These are phyloP conservation scores for Struthio camelus DNA, from an alignment of 2,113 vertebrate species.

Conservation along the genomic window DNA sequence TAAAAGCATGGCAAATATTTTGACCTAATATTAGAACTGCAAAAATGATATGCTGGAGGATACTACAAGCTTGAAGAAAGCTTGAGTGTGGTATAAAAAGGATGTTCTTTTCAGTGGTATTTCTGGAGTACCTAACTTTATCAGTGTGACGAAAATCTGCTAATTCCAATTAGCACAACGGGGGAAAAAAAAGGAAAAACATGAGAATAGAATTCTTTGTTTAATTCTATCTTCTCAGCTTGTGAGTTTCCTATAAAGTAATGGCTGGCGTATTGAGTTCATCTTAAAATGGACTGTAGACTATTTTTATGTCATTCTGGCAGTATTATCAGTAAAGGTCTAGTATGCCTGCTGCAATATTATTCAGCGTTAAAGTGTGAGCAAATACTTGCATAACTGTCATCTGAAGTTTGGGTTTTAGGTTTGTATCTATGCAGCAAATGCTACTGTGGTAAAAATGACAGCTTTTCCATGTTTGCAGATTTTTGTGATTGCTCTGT, in stretches of 20 bases:
- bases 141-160: slow-evolving; percentile 11
- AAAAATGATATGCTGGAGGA: background rate
- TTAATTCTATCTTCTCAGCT: slow-evolving; percentile 1
- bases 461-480: slow-evolving; percentile 64
- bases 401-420: slow-evolving; percentile 52
- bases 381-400: slow-evolving; percentile 64
- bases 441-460: slow-evolving; percentile 50
- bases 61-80: background rate
- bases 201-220: background rate
- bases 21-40: background rate
- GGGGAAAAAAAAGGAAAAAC: background rate
- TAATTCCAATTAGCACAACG: slow-evolving; percentile 37
- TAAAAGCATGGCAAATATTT: background rate
- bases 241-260: background rate
- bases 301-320: slow-evolving; percentile 49
- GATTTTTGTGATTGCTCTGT: slow-evolving; percentile 57
- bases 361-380: slow-evolving; percentile 67
- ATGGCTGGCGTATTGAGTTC: slow-evolving; percentile 27
- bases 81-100: background rate
- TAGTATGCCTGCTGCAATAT: slow-evolving; percentile 53
- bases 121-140: slow-evolving; percentile 22
- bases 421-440: slow-evolving; percentile 45
- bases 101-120: slow-evolving; percentile 1
- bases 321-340: slow-evolving; percentile 49
- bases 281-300: slow-evolving; percentile 36